Percentiles rank a stretch among this genome's conserved stretches.
These are phyloP conservation scores for Alcedo quadribrachys DNA, from an alignment of 2,797 vertebrate genomes.

Conservation along the genomic window DNA sequence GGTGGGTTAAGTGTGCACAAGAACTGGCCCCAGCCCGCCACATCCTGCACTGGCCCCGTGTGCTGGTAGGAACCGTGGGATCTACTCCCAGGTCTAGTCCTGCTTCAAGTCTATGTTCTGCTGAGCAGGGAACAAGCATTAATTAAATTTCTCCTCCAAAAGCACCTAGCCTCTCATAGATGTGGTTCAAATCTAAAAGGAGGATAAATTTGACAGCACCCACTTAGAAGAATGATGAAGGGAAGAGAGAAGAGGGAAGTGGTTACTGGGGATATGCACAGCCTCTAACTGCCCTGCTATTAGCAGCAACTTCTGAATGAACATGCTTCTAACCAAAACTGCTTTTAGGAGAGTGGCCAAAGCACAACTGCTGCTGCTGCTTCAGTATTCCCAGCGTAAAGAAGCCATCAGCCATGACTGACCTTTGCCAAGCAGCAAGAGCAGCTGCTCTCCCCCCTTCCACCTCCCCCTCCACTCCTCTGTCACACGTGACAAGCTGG, in stretches of 20 bases:
- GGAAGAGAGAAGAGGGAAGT: background rate
- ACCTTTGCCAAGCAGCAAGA: background rate
- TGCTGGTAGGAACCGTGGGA: background rate
- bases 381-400: accelerated
- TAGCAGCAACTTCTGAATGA: background rate
- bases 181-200: background rate
- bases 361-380: background rate
- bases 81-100: background rate
- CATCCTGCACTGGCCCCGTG: background rate
- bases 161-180: background rate
- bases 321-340: background rate
- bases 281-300: background rate
- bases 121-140: accelerated
- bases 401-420: background rate
- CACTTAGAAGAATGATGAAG: accelerated
- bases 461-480: background rate
- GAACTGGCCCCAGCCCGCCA: background rate
- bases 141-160: background rate
- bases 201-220: background rate
- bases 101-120: background rate
- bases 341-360: background rate
- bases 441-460: background rate
- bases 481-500: background rate
- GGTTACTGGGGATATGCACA: background rate
- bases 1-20: background rate